Evolutionary conservation across 2,113 vertebrate genomes (phyloP).

Genomic region (Brachyhypopomus gauderio): DNA sequence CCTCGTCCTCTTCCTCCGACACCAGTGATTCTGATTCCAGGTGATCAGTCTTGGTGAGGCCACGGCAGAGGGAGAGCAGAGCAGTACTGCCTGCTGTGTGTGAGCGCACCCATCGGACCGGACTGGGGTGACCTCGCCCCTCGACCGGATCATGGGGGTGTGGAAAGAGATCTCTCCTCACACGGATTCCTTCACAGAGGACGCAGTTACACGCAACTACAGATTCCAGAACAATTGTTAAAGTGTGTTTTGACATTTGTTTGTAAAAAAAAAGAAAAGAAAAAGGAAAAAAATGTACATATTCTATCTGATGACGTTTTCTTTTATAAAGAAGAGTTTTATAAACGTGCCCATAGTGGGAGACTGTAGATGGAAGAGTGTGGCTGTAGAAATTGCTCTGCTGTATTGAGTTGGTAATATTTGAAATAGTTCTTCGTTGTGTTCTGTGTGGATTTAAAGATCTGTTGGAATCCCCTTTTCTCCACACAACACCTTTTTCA

Average conservation of each 20-base stretch:
- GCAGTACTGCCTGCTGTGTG: slow-evolving; percentile 55
- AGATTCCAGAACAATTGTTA: slow-evolving; percentile 60
- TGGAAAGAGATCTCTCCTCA: not conserved
- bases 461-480: not conserved
- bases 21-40: slow-evolving; percentile 92
- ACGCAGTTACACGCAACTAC: slow-evolving; percentile 25
- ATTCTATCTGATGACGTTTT: slow-evolving; percentile 66
- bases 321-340: slow-evolving; percentile 84
- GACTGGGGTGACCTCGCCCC: not conserved
- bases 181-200: not conserved
- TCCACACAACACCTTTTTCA: not conserved
- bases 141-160: not conserved
- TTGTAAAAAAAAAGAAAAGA: slow-evolving; percentile 27
- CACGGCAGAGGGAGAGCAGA: too few species aligned
- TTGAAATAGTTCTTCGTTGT: slow-evolving; percentile 1
- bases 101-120: not conserved
- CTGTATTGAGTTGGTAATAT: slow-evolving; percentile 23
- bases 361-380: slow-evolving; percentile 44
- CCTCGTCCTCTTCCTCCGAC: slow-evolving; percentile 88
- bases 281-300: slow-evolving; percentile 72
- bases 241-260: slow-evolving; percentile 50
- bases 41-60: slow-evolving; percentile 60
- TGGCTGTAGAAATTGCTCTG: slow-evolving; percentile 45
- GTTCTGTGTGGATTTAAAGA: not conserved
- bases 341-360: slow-evolving; percentile 72